These are phyloP conservation scores for Sinocyclocheilus grahami DNA, from an alignment of 2,113 vertebrate genomes.

Conservation along the genomic window DNA sequence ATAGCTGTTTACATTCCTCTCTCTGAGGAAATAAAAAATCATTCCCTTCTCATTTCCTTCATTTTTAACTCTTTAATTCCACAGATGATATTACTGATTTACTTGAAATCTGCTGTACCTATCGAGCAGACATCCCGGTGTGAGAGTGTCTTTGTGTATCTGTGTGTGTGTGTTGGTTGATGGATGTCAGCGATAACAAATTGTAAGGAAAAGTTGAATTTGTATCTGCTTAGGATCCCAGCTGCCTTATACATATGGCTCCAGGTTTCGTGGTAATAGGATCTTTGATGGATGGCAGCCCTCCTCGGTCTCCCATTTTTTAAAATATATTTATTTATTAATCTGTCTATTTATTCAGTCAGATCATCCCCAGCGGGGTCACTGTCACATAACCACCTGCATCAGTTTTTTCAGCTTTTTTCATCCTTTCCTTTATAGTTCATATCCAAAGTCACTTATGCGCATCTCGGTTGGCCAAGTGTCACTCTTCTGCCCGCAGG, in stretches of 20 bases:
- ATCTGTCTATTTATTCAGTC: constrained; percentile 77
- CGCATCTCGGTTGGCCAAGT: constrained; percentile 8
- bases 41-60: constrained; percentile 36
- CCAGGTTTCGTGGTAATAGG: constrained; percentile 74
- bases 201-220: constrained; percentile 71
- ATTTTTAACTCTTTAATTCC: constrained; percentile 36
- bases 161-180: not conserved
- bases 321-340: constrained; percentile 77
- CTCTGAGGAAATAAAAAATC: not conserved
- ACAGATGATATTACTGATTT: not conserved
- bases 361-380: constrained; percentile 42
- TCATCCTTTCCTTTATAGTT: not conserved
- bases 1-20: constrained; percentile 72
- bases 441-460: not conserved
- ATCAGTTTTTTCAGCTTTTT: constrained; percentile 1
- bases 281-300: constrained; percentile 78
- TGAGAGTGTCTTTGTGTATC: not conserved
- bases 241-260: constrained; percentile 74
- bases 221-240: constrained; percentile 76
- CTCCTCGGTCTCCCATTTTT: constrained; percentile 63
- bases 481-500: constrained; percentile 14
- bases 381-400: constrained; percentile 35
- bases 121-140: not conserved
- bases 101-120: not conserved
- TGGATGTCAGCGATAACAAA: constrained; percentile 77